Percentiles rank a stretch among this genome's conserved stretches.
These are phyloP conservation scores for Bucorvus abyssinicus DNA, from an alignment of 2,797 vertebrate species.

Conservation along the genomic window DNA sequence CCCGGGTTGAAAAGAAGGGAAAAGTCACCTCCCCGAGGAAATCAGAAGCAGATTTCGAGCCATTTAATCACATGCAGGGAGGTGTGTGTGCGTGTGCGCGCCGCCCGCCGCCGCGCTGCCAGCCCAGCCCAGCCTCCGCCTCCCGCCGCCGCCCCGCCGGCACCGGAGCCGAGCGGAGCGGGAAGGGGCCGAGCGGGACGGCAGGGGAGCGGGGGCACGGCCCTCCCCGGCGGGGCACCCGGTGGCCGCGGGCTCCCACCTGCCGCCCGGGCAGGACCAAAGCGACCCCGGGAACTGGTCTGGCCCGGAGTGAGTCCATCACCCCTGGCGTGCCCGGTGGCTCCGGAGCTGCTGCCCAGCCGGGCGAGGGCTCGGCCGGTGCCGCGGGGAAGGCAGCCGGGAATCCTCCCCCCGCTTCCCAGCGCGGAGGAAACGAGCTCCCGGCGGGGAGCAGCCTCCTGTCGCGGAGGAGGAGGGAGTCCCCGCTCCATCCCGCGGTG, in stretches of 20 bases:
- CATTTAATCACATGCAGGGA: slow-evolving; percentile 65
- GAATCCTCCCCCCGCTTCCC: not conserved
- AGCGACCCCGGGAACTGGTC: not conserved
- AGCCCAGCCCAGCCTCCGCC: slow-evolving; percentile 38
- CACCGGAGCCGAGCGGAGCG: not conserved
- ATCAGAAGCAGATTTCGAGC: slow-evolving; percentile 73
- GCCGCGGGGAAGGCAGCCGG: not conserved
- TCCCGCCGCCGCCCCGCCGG: slow-evolving; percentile 10
- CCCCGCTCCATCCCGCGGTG: not conserved
- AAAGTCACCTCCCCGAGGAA: slow-evolving; percentile 71
- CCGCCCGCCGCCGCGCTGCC: slow-evolving; percentile 25
- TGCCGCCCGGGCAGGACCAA: not conserved
- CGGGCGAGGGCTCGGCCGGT: not conserved
- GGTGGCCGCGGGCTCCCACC: not conserved
- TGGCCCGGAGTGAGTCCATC: not conserved
- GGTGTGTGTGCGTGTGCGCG: slow-evolving; percentile 28
- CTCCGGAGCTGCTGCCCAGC: not conserved
- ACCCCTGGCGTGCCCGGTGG: not conserved
- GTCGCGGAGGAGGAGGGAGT: not conserved
- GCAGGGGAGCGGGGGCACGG: not conserved
- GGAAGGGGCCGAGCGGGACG: not conserved
- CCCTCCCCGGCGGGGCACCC: not conserved
- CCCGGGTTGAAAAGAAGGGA: slow-evolving; percentile 54
- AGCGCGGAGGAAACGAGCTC: not conserved
- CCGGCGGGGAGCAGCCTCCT: not conserved